Percentiles rank a stretch among this genome's conserved stretches.
Evolutionary conservation across 2,888 invertebrate genomes (phyloP).

Genomic region (Athalia cordata): DNA sequence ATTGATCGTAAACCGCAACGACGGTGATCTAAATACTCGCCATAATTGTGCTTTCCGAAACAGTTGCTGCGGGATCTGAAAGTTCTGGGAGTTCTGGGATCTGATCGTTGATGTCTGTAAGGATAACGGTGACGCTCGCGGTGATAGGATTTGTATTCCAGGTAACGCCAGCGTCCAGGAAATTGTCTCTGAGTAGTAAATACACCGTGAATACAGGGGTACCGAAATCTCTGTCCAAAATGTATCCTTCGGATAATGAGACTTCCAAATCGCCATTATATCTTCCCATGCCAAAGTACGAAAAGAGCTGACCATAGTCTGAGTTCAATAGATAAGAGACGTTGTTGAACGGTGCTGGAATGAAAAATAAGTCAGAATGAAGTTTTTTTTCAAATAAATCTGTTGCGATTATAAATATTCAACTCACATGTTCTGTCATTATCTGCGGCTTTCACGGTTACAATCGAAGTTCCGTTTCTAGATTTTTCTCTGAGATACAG

Average conservation of each 20-base stretch:
- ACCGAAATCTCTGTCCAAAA: slow-evolving; percentile 76
- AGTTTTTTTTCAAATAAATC: background rate
- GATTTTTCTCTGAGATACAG: slow-evolving; percentile 76
- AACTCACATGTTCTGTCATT: slow-evolving; percentile 78
- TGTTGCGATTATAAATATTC: background rate
- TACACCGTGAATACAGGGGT: slow-evolving; percentile 74
- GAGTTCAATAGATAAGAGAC: slow-evolving; percentile 76
- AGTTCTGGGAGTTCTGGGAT: slow-evolving; percentile 74
- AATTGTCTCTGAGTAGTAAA: slow-evolving; percentile 76
- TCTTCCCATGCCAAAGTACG: slow-evolving; percentile 76
- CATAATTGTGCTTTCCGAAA: slow-evolving; percentile 58
- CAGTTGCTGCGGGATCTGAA: slow-evolving; percentile 54
- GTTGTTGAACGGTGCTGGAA: slow-evolving; percentile 75
- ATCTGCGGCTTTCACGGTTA: slow-evolving; percentile 74
- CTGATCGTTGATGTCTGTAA: slow-evolving; percentile 80
- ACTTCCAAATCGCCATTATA: slow-evolving; percentile 74
- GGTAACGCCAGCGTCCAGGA: slow-evolving; percentile 72
- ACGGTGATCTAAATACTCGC: slow-evolving; percentile 17
- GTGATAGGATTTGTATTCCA: slow-evolving; percentile 56
- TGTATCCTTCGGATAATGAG: slow-evolving; percentile 72
- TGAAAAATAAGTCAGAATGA: slow-evolving; percentile 25
- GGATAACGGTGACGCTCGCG: slow-evolving; percentile 73
- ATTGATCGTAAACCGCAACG: background rate
- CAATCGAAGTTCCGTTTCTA: slow-evolving; percentile 70
- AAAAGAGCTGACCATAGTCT: slow-evolving; percentile 71